Evolutionary conservation across 2,113 vertebrate genomes (phyloP), one percentile per base, ranked within the genome.

Genomic region (Parotia lawesii): DNA sequence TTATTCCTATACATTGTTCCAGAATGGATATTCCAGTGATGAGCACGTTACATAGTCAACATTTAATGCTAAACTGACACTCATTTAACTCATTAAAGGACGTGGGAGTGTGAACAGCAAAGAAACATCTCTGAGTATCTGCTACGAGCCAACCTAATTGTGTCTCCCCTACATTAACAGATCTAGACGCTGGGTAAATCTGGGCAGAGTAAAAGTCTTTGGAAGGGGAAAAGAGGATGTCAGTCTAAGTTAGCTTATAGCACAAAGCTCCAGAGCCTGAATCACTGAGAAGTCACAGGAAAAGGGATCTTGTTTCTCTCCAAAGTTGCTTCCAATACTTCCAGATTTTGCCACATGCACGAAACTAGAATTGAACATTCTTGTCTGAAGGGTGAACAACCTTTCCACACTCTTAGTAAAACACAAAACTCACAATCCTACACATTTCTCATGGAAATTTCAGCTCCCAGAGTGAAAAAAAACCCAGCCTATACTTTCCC

Each of bases 401-500:
- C 3, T 57, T 62, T 53, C 25, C 12, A 12, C 35, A 44, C 8
- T 58, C 35, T 50, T 12, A 24, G 16, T 58, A 77, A 83, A 72
- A 56, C 25, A 24, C 4, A 38, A 53, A 81, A 17, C 3, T 45
- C 15, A 12, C 12, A 77, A 16, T 3, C 15, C 21, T 74, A 16
- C 10, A 66, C 7, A 37, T 54, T 83, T 92, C 51, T 80, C 20
- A 45, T 21, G 62, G 25, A 84, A 87, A 75, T 72, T 60, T 51
- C 28, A 19, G 12, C 18, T 72, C 21, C 8, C 66, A 9, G 6
- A 25, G 27, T 29, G 37, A 21, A 29, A 48, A 48, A 35, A 20
- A 2, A 2, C 35, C n/a, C 17, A 21, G 10, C 4, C 7, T 8
- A 1, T 5, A 21, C 15, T 50, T 88, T 66, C 17, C 21, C 8